Conservation (phyloP, 1,140 invertebrate genomes). For the Tribolium castaneum region DNA sequence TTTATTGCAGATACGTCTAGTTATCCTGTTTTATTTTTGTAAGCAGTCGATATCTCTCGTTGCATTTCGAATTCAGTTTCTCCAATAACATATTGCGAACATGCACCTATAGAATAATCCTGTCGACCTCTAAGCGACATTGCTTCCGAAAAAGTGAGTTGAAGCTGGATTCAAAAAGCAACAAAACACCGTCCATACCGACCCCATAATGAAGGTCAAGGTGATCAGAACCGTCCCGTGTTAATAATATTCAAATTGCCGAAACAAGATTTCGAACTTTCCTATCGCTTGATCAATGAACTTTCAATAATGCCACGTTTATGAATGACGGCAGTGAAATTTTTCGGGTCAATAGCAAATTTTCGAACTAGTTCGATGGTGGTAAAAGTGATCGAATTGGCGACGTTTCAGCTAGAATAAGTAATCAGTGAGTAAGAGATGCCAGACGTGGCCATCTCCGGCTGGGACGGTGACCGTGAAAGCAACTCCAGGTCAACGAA, state of each 20-base stretch:
- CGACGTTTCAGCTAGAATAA: background rate
- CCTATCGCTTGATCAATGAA: background rate
- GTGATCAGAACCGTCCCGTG: background rate
- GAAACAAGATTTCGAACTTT: background rate
- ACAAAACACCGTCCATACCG: background rate
- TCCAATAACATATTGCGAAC: background rate
- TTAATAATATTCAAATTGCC: too few relatives aligned
- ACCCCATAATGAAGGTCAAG: background rate
- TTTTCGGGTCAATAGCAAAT: slow-evolving; percentile 23
- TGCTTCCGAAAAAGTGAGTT: background rate
- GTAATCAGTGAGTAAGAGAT: slow-evolving; percentile 5
- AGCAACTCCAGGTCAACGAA: slow-evolving; percentile 47
- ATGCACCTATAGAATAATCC: background rate
- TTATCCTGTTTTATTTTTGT: too few relatives aligned
- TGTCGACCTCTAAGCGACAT: background rate
- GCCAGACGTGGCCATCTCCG: slow-evolving; percentile 34
- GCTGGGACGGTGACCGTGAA: slow-evolving; percentile 50
- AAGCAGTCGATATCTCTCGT: background rate
- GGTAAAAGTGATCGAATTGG: slow-evolving; percentile 33
- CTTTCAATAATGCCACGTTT: slow-evolving; percentile 15
- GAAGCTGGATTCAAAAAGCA: background rate
- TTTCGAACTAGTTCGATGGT: background rate
- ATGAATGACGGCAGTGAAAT: slow-evolving; percentile 23
- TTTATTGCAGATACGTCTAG: too few relatives aligned
- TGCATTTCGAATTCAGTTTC: background rate